Evolutionary conservation across 1,140 invertebrate genomes (phyloP), one percentile per base, ranked within the genome.

Genomic region (Bombus impatiens): DNA sequence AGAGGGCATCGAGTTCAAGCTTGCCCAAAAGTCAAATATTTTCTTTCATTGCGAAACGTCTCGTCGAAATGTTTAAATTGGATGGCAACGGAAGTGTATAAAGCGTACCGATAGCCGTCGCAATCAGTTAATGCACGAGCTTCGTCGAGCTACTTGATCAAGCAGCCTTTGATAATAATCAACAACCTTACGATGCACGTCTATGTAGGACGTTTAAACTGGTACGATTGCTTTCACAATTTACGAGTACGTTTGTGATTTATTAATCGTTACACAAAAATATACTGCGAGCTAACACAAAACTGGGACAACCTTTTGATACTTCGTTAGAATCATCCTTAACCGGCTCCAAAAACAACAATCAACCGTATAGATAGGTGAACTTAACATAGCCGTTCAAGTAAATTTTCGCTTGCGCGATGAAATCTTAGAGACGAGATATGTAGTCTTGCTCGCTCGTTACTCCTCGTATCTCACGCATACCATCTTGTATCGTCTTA

Each of bases 321-420:
- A 80, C 74, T 80, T 32, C 68, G 44, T 2, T 71, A 28, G 35
- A 85, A 85, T 70, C 65, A 78, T 80, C 25, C 53, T 40, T 65
- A 53, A 62, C 53, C n/a, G 15, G 40, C 1, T 85, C 78, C 83
- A 85, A 85, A 42, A 85, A 72, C 78, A 85, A 85, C 83, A 85
- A 44, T 28, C 57, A 28, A 3, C 32, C 47, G 32, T 53, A 53
- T 53, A 53, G 47, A 78, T 40, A 32, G 10, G 2, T 37, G 15
- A 47, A 44, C 25, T 59, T 59, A n/a, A n/a, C 15, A 37, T 53
- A 32, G 18, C 3, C 12, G 35, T 18, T 18, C 47, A 28, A 40
- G 22, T 71, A 59, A 79, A 47, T 59, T 53, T 40, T 22, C 47
- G n/a, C 1, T 25, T 8, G 15, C 42, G 0, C 5, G 35, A 3